These are phyloP conservation scores for Cremastinae sp. DNA, from an alignment of 2,888 invertebrate genomes.

Conservation along the genomic window DNA sequence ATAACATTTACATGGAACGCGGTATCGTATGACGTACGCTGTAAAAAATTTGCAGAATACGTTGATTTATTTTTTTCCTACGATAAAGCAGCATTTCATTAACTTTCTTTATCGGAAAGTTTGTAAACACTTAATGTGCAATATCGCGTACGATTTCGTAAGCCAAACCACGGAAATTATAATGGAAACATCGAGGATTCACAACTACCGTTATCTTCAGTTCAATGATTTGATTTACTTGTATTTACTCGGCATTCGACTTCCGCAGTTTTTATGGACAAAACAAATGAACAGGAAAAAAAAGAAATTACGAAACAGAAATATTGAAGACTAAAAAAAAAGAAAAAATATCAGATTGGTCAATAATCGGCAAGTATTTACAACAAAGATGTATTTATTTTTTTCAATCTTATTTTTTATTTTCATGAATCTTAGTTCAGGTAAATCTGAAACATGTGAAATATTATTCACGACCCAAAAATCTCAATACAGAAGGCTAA, in stretches of 20 bases:
- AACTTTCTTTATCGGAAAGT: conserved; percentile 12
- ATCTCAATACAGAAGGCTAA: neutral
- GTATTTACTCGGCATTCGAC: neutral
- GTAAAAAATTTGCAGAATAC: neutral
- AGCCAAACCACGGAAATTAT: neutral
- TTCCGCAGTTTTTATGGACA: neutral
- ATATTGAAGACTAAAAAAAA: too few species aligned
- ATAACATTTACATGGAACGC: neutral
- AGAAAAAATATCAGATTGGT: too few species aligned
- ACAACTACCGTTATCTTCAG: neutral
- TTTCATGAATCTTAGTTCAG: too few species aligned
- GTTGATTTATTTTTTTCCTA: conserved; percentile 1
- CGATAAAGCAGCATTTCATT: neutral
- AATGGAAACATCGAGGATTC: neutral
- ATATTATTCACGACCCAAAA: neutral
- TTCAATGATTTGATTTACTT: neutral
- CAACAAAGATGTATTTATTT: too few species aligned
- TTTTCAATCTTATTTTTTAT: too few species aligned
- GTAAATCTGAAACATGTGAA: too few species aligned
- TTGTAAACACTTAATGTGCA: conserved; percentile 31
- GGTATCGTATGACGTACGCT: neutral
- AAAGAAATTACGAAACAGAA: too few species aligned
- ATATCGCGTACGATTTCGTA: conserved; percentile 23
- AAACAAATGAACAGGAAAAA: too few species aligned
- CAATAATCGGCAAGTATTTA: too few species aligned